Conservation (phyloP, 37 sponge, comb jelly and placozoan genomes). For the Lycopodina hypogea region DNA sequence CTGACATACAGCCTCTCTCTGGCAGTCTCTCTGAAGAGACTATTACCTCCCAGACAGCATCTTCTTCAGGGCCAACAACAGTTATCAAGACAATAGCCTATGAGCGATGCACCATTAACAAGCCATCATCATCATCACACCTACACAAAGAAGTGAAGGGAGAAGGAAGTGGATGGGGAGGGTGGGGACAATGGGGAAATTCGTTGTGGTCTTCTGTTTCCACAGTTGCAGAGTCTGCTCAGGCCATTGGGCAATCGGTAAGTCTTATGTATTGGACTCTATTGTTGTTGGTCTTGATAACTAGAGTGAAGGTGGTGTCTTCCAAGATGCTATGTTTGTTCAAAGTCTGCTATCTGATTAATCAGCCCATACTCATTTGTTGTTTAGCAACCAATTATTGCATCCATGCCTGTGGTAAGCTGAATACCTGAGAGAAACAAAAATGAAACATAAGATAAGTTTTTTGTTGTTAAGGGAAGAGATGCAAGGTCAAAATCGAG, state of each 20-base stretch:
- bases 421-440: too few relatives aligned
- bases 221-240: slow-evolving; percentile 65
- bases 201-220: slow-evolving; percentile 62
- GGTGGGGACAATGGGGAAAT: slow-evolving; percentile 63
- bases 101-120: neutral
- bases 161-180: slow-evolving; percentile 33
- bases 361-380: too few relatives aligned
- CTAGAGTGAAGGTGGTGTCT: neutral
- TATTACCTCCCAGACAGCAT: neutral
- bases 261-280: neutral
- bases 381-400: too few relatives aligned
- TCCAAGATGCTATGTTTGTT: too few relatives aligned
- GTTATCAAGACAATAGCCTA: too few relatives aligned
- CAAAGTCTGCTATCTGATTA: too few relatives aligned
- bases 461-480: too few relatives aligned
- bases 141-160: neutral
- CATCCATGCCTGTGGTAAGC: too few relatives aligned
- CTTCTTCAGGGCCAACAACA: neutral
- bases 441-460: too few relatives aligned
- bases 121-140: neutral
- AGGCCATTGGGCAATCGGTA: slow-evolving; percentile 41
- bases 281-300: neutral
- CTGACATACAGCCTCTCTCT: neutral
- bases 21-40: neutral
- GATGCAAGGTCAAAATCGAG: too few relatives aligned